These are phyloP conservation scores for Triplophysa rosa DNA, from an alignment of 2,113 vertebrate genomes.

Conservation along the genomic window DNA sequence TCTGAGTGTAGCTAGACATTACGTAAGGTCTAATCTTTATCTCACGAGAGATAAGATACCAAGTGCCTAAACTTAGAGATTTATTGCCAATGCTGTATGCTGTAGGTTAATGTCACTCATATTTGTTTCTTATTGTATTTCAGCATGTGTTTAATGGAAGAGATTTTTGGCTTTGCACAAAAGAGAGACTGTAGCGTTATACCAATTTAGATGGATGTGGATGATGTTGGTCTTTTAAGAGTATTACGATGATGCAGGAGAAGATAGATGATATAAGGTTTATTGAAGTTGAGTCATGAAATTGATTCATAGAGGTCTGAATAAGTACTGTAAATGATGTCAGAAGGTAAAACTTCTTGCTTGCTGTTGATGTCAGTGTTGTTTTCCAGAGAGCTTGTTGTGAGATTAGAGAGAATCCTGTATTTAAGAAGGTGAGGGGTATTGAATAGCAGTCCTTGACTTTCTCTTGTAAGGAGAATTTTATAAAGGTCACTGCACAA, in stretches of 20 bases:
- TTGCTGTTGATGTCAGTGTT: constrained; percentile 35
- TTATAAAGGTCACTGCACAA: background rate
- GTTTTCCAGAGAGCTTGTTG: constrained; percentile 23
- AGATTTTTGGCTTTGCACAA: constrained; percentile 45
- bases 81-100: constrained; percentile 52
- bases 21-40: constrained; percentile 72
- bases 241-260: constrained; percentile 9
- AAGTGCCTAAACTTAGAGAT: constrained; percentile 87
- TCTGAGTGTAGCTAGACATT: constrained; percentile 64
- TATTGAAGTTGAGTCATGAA: background rate
- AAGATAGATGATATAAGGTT: background rate
- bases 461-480: background rate
- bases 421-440: constrained; percentile 39
- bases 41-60: constrained; percentile 80
- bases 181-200: constrained; percentile 32
- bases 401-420: constrained; percentile 46
- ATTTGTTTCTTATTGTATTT: constrained; percentile 35
- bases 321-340: constrained; percentile 37
- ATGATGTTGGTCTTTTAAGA: constrained; percentile 32
- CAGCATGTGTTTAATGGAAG: constrained; percentile 40
- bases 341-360: constrained; percentile 34
- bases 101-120: constrained; percentile 45
- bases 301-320: constrained; percentile 10
- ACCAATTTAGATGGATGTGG: constrained; percentile 20
- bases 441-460: background rate